Evolutionary conservation across 2,888 invertebrate genomes (phyloP).

Genomic region (Pseudolycoriella hygida): DNA sequence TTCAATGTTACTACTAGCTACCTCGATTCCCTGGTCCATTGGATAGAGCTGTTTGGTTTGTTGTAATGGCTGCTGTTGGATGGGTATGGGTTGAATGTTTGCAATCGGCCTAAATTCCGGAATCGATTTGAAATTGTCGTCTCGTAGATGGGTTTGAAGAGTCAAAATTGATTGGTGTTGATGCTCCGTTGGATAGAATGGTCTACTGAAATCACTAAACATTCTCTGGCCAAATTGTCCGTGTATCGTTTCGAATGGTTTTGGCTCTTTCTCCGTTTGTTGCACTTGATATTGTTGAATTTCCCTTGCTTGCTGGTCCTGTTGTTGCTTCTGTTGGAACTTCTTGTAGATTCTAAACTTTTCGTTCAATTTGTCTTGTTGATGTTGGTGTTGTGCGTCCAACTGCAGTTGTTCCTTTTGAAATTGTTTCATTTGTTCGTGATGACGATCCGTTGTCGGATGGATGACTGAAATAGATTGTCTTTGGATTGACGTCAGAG

Average conservation of each 20-base stretch:
- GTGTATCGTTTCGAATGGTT: neutral
- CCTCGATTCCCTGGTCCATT: constrained; percentile 2
- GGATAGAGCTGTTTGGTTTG: neutral
- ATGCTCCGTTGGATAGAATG: no score
- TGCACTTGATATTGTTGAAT: constrained; percentile 10
- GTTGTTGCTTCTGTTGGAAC: constrained; percentile 13
- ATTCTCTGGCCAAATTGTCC: no score
- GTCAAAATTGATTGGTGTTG: no score
- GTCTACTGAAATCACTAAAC: no score
- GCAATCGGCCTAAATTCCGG: constrained; percentile 1
- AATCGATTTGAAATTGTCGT: neutral
- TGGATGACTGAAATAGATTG: neutral
- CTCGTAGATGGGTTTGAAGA: no score
- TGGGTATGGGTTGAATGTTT: constrained; percentile 25
- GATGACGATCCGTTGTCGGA: no score
- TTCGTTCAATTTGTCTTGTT: constrained; percentile 9
- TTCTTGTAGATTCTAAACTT: no score
- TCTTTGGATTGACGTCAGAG: neutral
- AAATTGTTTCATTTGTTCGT: no score
- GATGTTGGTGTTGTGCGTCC: constrained; percentile 10
- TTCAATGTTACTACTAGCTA: constrained; percentile 1
- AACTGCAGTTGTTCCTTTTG: constrained; percentile 4
- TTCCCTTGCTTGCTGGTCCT: constrained; percentile 14
- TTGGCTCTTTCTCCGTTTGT: constrained; percentile 10
- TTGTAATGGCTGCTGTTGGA: constrained; percentile 4